These are phyloP conservation scores for Cactoblastis cactorum DNA, from an alignment of 2,888 invertebrate genomes.

Conservation along the genomic window DNA sequence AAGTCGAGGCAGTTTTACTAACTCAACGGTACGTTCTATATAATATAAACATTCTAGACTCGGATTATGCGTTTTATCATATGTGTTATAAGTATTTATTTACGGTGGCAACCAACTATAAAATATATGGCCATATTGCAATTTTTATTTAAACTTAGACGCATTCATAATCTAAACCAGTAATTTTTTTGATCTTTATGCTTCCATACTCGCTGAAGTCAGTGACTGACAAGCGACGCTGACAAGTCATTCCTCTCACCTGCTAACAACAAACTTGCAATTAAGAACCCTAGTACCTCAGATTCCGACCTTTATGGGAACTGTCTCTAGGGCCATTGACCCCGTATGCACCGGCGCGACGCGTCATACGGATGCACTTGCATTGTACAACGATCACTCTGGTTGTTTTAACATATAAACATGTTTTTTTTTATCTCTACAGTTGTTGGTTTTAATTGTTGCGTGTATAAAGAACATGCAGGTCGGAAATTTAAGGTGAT, in stretches of 20 bases:
- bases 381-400: conserved; percentile 51
- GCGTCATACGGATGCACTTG: conserved; percentile 54
- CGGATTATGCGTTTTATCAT: no score
- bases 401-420: conserved; percentile 18
- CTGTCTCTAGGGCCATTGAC: conserved; percentile 53
- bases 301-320: conserved; percentile 46
- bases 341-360: conserved; percentile 51
- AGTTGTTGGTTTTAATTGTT: not conserved
- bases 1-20: no score
- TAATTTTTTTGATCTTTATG: not conserved
- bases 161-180: not conserved
- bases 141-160: no score
- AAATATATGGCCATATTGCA: no score
- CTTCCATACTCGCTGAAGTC: not conserved
- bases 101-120: no score
- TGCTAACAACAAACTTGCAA: conserved; percentile 15
- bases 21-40: no score
- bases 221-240: not conserved
- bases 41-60: no score
- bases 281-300: conserved; percentile 23
- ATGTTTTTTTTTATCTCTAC: conserved; percentile 25
- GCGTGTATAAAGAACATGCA: not conserved
- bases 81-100: no score
- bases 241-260: conserved; percentile 14
- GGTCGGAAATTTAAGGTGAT: no score